Evolutionary conservation across 2,888 invertebrate species (phyloP).

Genomic region (Cheilosia urbana): DNA sequence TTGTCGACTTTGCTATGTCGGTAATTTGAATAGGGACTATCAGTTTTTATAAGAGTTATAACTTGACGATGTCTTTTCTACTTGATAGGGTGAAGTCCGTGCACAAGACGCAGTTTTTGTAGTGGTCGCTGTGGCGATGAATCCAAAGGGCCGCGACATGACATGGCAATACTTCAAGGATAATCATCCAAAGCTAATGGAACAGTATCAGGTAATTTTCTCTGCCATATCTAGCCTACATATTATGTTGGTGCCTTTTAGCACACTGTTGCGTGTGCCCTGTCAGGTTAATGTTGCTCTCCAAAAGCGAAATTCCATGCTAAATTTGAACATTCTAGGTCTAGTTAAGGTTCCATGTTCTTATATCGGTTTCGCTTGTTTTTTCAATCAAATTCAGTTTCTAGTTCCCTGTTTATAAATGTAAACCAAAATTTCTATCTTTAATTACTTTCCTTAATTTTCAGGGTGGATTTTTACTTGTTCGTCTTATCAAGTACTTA

Average conservation of each 20-base stretch:
- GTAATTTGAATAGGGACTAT: conserved; percentile 84
- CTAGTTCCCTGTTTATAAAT: neutral
- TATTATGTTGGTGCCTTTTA: no score
- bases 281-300: no score
- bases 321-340: neutral
- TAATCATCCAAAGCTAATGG: conserved; percentile 90
- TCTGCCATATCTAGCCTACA: neutral
- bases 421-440: neutral
- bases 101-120: conserved; percentile 96
- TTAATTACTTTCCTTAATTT: conserved; percentile 31
- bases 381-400: no score
- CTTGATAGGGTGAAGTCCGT: conserved; percentile 91
- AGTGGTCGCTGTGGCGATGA: conserved; percentile 93
- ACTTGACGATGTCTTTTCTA: neutral
- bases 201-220: conserved; percentile 88
- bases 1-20: conserved; percentile 92
- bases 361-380: no score
- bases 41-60: neutral
- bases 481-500: conserved; percentile 92
- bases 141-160: conserved; percentile 91
- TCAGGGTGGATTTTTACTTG: conserved; percentile 91
- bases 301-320: neutral
- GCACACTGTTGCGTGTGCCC: no score
- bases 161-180: conserved; percentile 96
- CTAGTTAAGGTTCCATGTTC: no score